phyloP scores from a whole-genome alignment of 2,888 invertebrate genomes.

The Sisyra terminalis region DNA sequence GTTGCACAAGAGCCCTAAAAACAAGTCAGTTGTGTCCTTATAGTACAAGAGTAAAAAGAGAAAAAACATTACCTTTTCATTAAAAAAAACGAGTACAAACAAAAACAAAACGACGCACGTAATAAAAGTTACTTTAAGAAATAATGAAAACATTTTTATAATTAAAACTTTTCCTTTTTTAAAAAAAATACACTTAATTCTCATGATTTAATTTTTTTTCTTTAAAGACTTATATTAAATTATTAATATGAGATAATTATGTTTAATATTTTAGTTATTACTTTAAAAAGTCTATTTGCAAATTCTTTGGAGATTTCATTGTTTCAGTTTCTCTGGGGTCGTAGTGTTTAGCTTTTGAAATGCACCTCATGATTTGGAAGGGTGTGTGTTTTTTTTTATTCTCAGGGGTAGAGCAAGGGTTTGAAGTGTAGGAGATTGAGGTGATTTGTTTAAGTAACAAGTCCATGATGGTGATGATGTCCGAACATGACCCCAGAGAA shows the following conservation, averaged over 20 bases:
- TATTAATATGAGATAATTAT: slow-evolving; percentile 1
- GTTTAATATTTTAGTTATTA: not conserved
- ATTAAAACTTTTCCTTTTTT: not conserved
- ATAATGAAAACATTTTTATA: too few relatives aligned
- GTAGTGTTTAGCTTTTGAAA: not conserved
- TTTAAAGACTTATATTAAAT: not conserved
- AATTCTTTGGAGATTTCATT: slow-evolving; percentile 2
- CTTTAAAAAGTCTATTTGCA: not conserved
- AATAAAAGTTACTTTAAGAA: too few relatives aligned
- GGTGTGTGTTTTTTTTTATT: too few relatives aligned
- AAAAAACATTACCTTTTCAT: too few relatives aligned
- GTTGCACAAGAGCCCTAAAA: too few relatives aligned
- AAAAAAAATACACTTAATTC: slow-evolving; percentile 1
- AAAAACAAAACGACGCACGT: too few relatives aligned
- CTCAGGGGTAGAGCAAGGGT: slow-evolving; percentile 23
- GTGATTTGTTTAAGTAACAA: slow-evolving; percentile 18
- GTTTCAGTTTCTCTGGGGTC: not conserved
- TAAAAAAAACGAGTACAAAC: too few relatives aligned
- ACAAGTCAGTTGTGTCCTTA: too few relatives aligned
- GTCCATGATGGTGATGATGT: slow-evolving; percentile 46
- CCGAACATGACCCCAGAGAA: slow-evolving; percentile 64
- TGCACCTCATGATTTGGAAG: not conserved
- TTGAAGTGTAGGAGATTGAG: slow-evolving; percentile 12
- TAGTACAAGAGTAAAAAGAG: too few relatives aligned
- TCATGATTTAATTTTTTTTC: slow-evolving; percentile 1